phyloP scores from a whole-genome alignment of 2,797 vertebrate species.

The Ctenopoma multispine region DNA sequence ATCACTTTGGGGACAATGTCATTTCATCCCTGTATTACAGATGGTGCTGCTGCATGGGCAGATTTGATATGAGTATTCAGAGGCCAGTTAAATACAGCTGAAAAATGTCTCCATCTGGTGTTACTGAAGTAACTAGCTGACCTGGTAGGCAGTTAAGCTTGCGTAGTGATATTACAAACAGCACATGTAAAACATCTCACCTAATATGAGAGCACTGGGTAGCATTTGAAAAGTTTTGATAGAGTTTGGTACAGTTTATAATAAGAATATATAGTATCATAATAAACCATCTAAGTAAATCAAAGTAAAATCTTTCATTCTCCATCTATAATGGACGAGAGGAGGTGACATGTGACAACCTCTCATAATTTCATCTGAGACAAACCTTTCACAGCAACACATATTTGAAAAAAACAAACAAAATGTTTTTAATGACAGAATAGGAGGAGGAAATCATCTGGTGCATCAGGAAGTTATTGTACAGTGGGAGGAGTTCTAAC shows the following conservation, averaged over 20 bases:
- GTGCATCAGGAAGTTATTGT: slow-evolving; percentile 30
- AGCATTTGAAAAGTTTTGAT: too few relatives aligned
- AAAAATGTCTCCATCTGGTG: slow-evolving; percentile 83
- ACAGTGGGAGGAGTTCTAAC: slow-evolving; percentile 22
- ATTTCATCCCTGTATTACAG: slow-evolving; percentile 57
- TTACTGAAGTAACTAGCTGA: slow-evolving; percentile 38
- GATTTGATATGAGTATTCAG: slow-evolving; percentile 64
- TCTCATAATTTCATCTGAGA: neutral
- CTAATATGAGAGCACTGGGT: neutral
- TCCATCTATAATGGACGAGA: too few relatives aligned
- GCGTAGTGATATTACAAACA: neutral
- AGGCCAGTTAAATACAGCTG: slow-evolving; percentile 41
- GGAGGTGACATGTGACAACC: too few relatives aligned
- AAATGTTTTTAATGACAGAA: slow-evolving; percentile 63
- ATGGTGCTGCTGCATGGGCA: slow-evolving; percentile 60
- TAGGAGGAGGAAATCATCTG: slow-evolving; percentile 15
- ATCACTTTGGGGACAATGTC: slow-evolving; percentile 67
- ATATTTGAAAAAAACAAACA: slow-evolving; percentile 44
- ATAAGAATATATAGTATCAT: too few relatives aligned
- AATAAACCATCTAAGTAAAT: too few relatives aligned
- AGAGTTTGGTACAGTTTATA: too few relatives aligned
- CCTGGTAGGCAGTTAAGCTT: slow-evolving; percentile 13
- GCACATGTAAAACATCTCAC: neutral
- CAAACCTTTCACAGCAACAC: slow-evolving; percentile 16
- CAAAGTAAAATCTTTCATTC: too few relatives aligned